Base-by-base conservation (phyloP, 2,113 vertebrate species). In the Poecile atricapillus region DNA sequence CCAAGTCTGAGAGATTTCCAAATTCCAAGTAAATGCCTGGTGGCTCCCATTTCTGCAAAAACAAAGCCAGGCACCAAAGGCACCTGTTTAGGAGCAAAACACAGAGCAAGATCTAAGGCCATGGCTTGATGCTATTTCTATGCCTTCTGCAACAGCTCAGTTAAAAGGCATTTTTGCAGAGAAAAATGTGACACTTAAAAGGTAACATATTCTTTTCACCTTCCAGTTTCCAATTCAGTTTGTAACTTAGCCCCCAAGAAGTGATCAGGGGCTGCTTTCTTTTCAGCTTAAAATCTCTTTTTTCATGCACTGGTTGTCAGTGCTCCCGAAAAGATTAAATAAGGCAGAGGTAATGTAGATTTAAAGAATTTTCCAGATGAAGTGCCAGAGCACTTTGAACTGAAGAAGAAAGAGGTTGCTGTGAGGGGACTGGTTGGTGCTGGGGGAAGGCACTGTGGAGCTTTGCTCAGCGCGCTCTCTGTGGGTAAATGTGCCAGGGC, bases 301-400 rank as follows among this genome's bases (percentile, higher is more conserved):
- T 95, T 97, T 97, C 95, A 96, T 95, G 96, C 87, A 82, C 91
- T 95, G 95, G 95, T 94, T 97, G 94, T 97, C 97, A 97, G 91
- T 27, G 93, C 94, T 92, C 89, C 86, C 90, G 11, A 97, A 97
- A 97, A 97, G 97, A 97, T 97, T 97, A 97, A 97, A 97, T 97
- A 97, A 97, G 96, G 97, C 97, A 97, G 96, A 97, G 96, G 96
- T 97, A 97, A 97, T 97, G 95, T 93, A 97, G 97, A 96, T 97
- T 97, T 97, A 97, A 95, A 96, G 96, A 94, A 97, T 97, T 97
- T 97, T 97, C 97, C 95, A 97, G 94, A 96, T 96, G 97, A 97
- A 96, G 91, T 93, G 94, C 96, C 94, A 96, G 88, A 88, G 90
- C 88, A 95, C 96, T 97, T 97, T 97, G 94, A 97, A 97, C 96